Evolutionary conservation across 2,113 vertebrate genomes (phyloP).

Genomic region (Myotis brandtii): DNA sequence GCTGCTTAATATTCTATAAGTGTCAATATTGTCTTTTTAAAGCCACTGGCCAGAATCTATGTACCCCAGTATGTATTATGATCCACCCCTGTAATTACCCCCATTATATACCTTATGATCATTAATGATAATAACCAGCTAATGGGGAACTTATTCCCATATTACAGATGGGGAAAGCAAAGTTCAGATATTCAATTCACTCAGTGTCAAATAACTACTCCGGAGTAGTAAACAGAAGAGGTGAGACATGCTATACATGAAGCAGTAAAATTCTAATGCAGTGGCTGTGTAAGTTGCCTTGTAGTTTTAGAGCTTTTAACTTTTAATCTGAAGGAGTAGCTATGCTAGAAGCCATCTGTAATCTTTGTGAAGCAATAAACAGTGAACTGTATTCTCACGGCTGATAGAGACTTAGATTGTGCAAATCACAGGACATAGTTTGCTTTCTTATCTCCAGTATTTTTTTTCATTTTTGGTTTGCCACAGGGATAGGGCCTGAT

Average conservation of each 20-base stretch:
- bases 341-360: background rate
- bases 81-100: background rate
- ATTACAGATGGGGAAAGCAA: background rate
- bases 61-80: background rate
- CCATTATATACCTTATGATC: background rate
- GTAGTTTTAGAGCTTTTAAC: conserved; percentile 25
- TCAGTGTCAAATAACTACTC: background rate
- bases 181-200: background rate
- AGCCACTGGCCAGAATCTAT: background rate
- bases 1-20: background rate
- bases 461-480: conserved; percentile 28
- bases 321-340: background rate
- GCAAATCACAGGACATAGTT: background rate
- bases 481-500: background rate
- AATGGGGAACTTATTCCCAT: background rate
- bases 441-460: conserved; percentile 46
- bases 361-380: conserved; percentile 44
- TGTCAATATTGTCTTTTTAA: conserved; percentile 1
- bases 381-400: conserved; percentile 20
- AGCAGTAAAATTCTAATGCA: background rate
- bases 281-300: background rate
- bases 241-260: background rate
- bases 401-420: background rate
- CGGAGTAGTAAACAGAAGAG: background rate
- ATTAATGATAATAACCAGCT: background rate